Base-by-base conservation (phyloP, 2,888 invertebrate species). In the Theretra japonica region DNA sequence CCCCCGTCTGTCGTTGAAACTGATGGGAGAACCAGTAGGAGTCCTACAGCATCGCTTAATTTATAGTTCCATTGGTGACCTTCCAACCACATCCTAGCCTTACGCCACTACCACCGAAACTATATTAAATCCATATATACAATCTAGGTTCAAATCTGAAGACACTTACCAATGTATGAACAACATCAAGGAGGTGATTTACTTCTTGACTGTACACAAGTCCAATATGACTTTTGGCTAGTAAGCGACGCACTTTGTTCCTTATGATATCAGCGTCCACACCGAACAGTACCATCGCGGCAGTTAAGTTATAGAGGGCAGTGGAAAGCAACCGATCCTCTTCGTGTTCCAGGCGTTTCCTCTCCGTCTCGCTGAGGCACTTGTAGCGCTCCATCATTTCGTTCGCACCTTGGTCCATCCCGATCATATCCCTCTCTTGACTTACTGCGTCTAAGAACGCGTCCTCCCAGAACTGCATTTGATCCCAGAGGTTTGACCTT, bases 391-490 rank as follows among this genome's bases (percentile, higher is more conserved):
- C 99, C 98, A 99, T 99, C 99, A 99, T 99, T 94, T 99, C 99
- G 72, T 97, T 97, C 53, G 99, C 99, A 25, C 99, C 99, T 88
- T 99, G 99, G 94, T 99, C 99, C 99, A 99, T 99, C 71, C 99
- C 99, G 79, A 99, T 98, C 96, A 99, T 98, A 86, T 99, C 99
- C 28, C 99, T 95, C 88, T 99, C 99, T 90, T 99, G 99, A 60
- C 97, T 96, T 1, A 99, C 99, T 0, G 99, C 99, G 92, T 99
- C 99, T 72, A 99, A 94, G 87, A 99, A 99, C 0, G 99, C 98
- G 88, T 99, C 99, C 89, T 99, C 99, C 99, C 99, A 99, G 92
- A 99, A 99, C 86, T 99, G 98, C 98, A 99, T 98, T 95, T 99
- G 99, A 91, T 99, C 99, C 99, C 99, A 99, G 48, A 99, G 92